A percentile compares a stretch with the other conserved stretches of the same genome.
These are phyloP conservation scores for Osmoderma eremita DNA, from an alignment of 2,888 invertebrate species.

Conservation along the genomic window DNA sequence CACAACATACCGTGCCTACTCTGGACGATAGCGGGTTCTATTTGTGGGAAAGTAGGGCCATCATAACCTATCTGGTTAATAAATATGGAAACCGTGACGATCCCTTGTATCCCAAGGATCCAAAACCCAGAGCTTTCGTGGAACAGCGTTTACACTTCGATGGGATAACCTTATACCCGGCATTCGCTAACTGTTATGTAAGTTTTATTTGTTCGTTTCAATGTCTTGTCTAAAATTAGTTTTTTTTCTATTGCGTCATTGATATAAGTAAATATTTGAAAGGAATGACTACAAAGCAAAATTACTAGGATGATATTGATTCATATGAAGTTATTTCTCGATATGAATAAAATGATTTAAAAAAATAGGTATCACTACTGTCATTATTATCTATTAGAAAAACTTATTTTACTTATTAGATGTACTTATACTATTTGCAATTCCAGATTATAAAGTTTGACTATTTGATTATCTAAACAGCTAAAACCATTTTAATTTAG, in stretches of 20 bases:
- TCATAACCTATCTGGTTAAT: constrained; percentile 80
- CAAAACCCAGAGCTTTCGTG: constrained; percentile 78
- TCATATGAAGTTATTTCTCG: too few relatives aligned
- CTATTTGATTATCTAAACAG: too few relatives aligned
- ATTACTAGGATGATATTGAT: too few relatives aligned
- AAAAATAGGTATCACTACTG: too few relatives aligned
- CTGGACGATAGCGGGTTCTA: constrained; percentile 83
- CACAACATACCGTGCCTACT: constrained; percentile 86
- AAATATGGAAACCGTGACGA: constrained; percentile 83
- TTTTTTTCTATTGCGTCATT: background rate
- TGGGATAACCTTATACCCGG: constrained; percentile 76
- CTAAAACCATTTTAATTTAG: too few relatives aligned
- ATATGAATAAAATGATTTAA: too few relatives aligned
- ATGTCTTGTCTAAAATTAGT: background rate
- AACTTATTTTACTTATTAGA: too few relatives aligned
- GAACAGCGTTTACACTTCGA: constrained; percentile 86
- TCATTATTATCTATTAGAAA: too few relatives aligned
- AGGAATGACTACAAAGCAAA: too few relatives aligned
- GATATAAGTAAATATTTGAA: background rate
- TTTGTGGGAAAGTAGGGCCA: constrained; percentile 87
- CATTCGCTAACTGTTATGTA: constrained; percentile 78
- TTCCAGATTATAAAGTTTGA: too few relatives aligned
- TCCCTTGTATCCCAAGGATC: constrained; percentile 80
- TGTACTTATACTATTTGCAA: too few relatives aligned
- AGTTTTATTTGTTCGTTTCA: constrained; percentile 58